phyloP scores from a whole-genome alignment of 2,113 vertebrate genomes.

The Tretioscincus oriximinensis region DNA sequence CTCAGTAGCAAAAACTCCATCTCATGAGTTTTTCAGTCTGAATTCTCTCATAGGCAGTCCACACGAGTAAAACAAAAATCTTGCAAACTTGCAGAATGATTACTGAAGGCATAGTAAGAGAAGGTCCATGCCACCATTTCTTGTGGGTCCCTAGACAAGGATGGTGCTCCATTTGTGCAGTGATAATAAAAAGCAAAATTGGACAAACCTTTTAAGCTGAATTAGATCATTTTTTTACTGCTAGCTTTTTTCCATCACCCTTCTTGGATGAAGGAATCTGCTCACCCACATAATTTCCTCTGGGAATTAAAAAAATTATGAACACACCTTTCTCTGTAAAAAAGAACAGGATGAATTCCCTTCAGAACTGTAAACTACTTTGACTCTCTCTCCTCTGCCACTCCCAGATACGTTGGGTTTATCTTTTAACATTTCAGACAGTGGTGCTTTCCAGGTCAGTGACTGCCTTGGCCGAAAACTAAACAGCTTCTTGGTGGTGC shows the following conservation, averaged over 20 bases:
- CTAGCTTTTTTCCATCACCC: not conserved
- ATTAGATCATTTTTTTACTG: not conserved
- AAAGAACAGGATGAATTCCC: constrained; percentile 1
- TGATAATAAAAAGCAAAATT: too few species aligned
- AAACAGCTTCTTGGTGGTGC: not conserved
- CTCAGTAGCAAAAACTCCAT: too few species aligned
- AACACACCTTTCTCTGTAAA: constrained; percentile 42
- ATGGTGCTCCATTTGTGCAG: too few species aligned
- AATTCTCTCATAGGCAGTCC: too few species aligned
- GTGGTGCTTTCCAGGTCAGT: constrained; percentile 32
- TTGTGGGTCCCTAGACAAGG: too few species aligned
- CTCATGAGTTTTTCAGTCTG: too few species aligned
- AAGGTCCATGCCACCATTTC: too few species aligned
- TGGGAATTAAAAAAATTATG: constrained; percentile 30
- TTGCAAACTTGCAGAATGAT: not conserved
- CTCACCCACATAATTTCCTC: not conserved
- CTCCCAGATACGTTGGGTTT: not conserved
- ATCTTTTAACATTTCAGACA: constrained; percentile 37
- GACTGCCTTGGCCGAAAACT: not conserved
- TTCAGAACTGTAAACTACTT: constrained; percentile 19
- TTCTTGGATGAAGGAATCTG: not conserved
- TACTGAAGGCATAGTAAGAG: too few species aligned
- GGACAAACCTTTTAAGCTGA: not conserved
- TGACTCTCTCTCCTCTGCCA: constrained; percentile 5
- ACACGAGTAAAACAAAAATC: not conserved